Base-by-base conservation (phyloP, 2,797 vertebrate genomes). In the Channallabes apus region DNA sequence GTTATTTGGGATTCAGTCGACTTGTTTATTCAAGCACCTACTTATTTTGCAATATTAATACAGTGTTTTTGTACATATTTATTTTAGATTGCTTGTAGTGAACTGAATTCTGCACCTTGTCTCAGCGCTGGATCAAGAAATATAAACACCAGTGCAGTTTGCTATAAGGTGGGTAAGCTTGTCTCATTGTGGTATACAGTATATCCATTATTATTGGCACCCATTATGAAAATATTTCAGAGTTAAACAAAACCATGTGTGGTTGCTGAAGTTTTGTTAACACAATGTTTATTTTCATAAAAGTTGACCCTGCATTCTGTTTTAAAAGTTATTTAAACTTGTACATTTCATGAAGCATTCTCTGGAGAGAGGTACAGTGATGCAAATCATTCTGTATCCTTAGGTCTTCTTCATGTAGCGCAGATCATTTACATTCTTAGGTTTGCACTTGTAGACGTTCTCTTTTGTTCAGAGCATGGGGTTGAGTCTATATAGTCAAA, bases 141-240 rank as follows among this genome's bases (percentile, higher is more conserved):
- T 2, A 90, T 96, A 58, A 94, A 95, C 6, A 91, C 92, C 69
- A 90, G 93, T 41, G 87, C 94, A 0, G 91, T 83, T 0, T 94
- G 94, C 90, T 93, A 90, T 90, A 96, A 96, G 94, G 95, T 96
- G 90, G 46, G 69, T 65, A 32, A 20, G 2, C 2, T 7, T 54
- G 14, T 75, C 18, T 22, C 4, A 62, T 75, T 29, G 29, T 6
- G 9, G 15, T n/a, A 20, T 12, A n/a, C n/a, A n/a, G n/a, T n/a
- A 24, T 22, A 18, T 24, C 29, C 18, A 58, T 32, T 32, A 59
- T 58, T 77, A 59, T 77, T 58, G 75, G 27, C 75, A 58, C 72
- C 46, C 41, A 71, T 20, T 41, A 14, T 41, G 35, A 41, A 75
- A 29, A 18, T 54, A 3, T 51, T 51, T 72, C 5, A 51, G 15